Conservation (phyloP, 2,113 vertebrate species). For the Chaetodon auriga region DNA sequence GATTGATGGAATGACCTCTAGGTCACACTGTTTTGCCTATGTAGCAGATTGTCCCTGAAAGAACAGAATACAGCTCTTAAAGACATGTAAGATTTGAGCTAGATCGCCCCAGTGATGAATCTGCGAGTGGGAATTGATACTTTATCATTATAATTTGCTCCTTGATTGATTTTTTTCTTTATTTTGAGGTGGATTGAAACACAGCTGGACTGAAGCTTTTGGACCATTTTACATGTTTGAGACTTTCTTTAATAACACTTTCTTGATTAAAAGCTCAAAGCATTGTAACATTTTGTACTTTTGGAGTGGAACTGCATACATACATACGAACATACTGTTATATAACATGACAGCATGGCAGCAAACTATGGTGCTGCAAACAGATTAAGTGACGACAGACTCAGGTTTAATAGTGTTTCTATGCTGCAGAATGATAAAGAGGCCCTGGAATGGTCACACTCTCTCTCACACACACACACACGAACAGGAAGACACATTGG, state of each 20-base stretch:
- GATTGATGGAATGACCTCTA: conserved; percentile 42
- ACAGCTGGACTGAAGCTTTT: neutral
- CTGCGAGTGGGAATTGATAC: neutral
- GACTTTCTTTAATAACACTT: neutral
- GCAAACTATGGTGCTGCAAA: conserved; percentile 11
- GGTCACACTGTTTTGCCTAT: conserved; percentile 9
- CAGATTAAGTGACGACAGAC: conserved; percentile 50
- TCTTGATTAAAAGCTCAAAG: neutral
- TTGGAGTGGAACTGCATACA: neutral
- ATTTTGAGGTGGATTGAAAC: neutral
- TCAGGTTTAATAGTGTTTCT: conserved; percentile 35
- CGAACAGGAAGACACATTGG: conserved; percentile 9
- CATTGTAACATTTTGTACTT: neutral
- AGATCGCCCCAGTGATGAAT: conserved; percentile 20
- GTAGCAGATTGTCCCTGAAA: conserved; percentile 19
- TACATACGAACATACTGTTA: conserved; percentile 15
- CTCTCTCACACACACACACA: conserved; percentile 8
- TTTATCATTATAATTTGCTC: neutral
- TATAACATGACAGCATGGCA: conserved; percentile 13
- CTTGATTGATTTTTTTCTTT: neutral
- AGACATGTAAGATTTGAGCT: conserved; percentile 3
- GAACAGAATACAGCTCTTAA: neutral
- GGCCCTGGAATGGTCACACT: neutral
- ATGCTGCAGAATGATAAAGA: conserved; percentile 30
- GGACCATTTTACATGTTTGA: neutral